Percentiles rank a stretch among this genome's conserved stretches.
These are phyloP conservation scores for Phrynosoma blainvillii DNA, from an alignment of 2,113 vertebrate species.

Conservation along the genomic window DNA sequence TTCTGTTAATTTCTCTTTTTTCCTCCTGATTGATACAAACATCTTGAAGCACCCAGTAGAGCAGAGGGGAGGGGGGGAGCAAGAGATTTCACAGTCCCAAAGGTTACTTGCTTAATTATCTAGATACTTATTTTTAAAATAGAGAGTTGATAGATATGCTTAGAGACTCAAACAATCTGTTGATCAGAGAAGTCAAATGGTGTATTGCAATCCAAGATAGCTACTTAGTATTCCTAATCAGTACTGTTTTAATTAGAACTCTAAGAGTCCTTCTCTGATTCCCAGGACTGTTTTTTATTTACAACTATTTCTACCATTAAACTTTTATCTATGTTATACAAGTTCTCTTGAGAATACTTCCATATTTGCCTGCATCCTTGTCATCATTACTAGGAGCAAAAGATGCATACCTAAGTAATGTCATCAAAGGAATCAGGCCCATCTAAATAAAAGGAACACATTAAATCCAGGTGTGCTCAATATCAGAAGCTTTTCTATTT, in stretches of 20 bases:
- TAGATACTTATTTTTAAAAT: neutral
- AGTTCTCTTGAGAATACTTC: conserved; percentile 5
- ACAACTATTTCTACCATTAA: conserved; percentile 1
- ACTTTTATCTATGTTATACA: conserved; percentile 12
- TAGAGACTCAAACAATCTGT: neutral
- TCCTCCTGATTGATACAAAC: conserved; percentile 12
- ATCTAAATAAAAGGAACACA: neutral
- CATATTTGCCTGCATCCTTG: neutral
- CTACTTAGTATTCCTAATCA: conserved; percentile 21
- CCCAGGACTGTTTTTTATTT: conserved; percentile 19
- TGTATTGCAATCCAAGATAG: neutral
- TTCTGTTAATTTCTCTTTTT: conserved; percentile 22
- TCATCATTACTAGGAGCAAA: neutral
- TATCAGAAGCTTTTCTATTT: too few species aligned
- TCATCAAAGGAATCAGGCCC: neutral
- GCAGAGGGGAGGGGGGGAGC: neutral
- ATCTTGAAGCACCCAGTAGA: neutral
- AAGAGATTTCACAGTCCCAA: conserved; percentile 1
- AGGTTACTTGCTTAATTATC: conserved; percentile 19
- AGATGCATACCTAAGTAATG: neutral
- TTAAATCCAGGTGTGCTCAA: neutral
- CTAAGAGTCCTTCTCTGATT: neutral
- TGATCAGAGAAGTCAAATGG: conserved; percentile 17
- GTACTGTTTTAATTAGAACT: conserved; percentile 5
- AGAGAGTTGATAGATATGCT: conserved; percentile 31